Conservation (phyloP, 2,113 vertebrate species). For the Calidris pygmaea region DNA sequence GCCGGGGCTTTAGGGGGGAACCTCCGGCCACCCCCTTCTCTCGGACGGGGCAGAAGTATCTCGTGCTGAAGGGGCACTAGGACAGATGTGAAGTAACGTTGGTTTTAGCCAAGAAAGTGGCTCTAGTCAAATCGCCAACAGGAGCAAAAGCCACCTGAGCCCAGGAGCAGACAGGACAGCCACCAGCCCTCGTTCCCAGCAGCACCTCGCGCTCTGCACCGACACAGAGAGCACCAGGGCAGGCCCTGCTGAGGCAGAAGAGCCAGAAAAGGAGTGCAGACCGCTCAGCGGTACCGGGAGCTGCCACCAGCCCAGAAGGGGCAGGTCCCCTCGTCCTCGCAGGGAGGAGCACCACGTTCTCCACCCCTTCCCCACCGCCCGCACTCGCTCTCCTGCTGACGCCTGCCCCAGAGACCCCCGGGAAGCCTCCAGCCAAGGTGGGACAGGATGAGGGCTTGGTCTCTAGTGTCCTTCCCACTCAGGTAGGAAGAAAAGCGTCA, state of each 20-base stretch:
- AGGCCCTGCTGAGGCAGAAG: not conserved
- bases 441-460: slow-evolving; percentile 3
- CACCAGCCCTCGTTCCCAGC: not conserved
- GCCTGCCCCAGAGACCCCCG: not conserved
- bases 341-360: not conserved
- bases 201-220: not conserved
- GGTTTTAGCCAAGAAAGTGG: not conserved
- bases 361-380: not conserved
- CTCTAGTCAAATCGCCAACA: not conserved
- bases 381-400: not conserved
- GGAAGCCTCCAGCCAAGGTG: not conserved
- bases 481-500: slow-evolving; percentile 30
- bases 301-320: not conserved
- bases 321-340: not conserved
- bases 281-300: not conserved
- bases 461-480: not conserved
- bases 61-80: not conserved
- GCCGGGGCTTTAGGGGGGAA: not conserved
- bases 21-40: not conserved
- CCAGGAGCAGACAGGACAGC: not conserved
- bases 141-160: not conserved
- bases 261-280: not conserved
- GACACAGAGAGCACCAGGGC: not conserved
- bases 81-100: rapidly evolving
- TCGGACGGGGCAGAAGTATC: not conserved